Conservation (phyloP, 2,888 invertebrate genomes). For the Synergus gifuensis region DNA sequence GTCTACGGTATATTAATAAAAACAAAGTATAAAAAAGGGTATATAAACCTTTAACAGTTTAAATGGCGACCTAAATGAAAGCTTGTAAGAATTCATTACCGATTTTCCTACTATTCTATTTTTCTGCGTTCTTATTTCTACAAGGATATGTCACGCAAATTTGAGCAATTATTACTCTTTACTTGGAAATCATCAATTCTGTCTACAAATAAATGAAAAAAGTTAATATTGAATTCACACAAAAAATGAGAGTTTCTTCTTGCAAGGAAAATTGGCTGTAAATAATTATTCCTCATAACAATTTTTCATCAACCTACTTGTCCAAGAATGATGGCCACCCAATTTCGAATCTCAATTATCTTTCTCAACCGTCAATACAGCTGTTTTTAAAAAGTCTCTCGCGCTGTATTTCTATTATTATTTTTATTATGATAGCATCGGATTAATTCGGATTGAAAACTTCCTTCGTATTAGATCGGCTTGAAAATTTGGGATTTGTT, state of each 20-base stretch:
- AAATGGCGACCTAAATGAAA: slow-evolving; percentile 6
- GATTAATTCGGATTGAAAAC: too few species aligned
- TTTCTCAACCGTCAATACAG: not conserved
- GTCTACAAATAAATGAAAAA: not conserved
- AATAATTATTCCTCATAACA: not conserved
- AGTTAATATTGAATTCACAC: not conserved
- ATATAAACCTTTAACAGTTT: not conserved
- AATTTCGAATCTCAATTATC: not conserved
- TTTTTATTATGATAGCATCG: not conserved
- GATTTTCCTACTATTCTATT: slow-evolving; percentile 6
- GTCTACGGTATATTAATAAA: not conserved
- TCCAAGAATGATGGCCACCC: not conserved
- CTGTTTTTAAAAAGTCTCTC: not conserved
- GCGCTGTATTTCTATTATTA: not conserved
- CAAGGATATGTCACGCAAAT: not conserved
- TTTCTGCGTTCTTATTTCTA: not conserved
- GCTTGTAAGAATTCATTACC: not conserved
- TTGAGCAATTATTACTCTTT: not conserved
- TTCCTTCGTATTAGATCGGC: too few species aligned
- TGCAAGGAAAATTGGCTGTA: not conserved
- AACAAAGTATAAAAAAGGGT: not conserved
- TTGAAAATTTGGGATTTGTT: too few species aligned
- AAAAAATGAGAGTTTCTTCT: not conserved
- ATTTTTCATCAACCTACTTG: not conserved
- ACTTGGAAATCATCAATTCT: not conserved